Conservation (phyloP, 1,140 invertebrate species). For the Hirudo medicinalis region DNA sequence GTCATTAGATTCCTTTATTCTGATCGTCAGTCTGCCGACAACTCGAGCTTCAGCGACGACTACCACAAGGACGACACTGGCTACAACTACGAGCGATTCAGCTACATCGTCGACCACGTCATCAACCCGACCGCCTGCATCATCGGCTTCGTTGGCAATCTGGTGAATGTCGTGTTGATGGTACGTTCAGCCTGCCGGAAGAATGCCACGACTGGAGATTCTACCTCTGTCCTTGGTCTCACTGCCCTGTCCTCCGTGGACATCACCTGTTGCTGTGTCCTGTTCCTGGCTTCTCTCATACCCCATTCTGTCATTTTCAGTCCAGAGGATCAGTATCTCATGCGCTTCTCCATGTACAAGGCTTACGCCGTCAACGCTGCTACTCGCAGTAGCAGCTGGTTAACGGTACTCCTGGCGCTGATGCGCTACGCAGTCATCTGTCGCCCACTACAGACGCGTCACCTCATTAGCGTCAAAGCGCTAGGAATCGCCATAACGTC, state of each 20-base stretch:
- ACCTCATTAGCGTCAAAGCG: background rate
- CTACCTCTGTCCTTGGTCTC: conserved; percentile 27
- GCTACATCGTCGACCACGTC: conserved; percentile 7
- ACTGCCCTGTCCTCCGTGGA: conserved; percentile 34
- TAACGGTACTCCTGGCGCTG: conserved; percentile 21
- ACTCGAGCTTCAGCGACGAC: background rate
- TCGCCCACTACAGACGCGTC: conserved; percentile 20
- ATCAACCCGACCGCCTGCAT: conserved; percentile 9
- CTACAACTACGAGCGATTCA: conserved; percentile 8
- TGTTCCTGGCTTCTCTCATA: background rate
- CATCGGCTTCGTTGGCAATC: conserved; percentile 18
- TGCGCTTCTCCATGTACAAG: conserved; percentile 15
- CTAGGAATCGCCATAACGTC: conserved; percentile 2
- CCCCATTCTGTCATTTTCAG: background rate
- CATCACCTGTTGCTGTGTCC: conserved; percentile 30
- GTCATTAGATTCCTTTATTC: no score
- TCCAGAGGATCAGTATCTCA: no score
- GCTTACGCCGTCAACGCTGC: conserved; percentile 16
- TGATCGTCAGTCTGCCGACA: no score
- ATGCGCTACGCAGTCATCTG: conserved; percentile 22
- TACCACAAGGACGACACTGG: background rate
- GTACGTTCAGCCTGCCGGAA: background rate
- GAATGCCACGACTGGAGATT: background rate
- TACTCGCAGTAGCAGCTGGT: conserved; percentile 20
- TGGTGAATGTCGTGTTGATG: conserved; percentile 12